Evolutionary conservation across 2,888 invertebrate genomes (phyloP).

Genomic region (Boloria euphrosyne): DNA sequence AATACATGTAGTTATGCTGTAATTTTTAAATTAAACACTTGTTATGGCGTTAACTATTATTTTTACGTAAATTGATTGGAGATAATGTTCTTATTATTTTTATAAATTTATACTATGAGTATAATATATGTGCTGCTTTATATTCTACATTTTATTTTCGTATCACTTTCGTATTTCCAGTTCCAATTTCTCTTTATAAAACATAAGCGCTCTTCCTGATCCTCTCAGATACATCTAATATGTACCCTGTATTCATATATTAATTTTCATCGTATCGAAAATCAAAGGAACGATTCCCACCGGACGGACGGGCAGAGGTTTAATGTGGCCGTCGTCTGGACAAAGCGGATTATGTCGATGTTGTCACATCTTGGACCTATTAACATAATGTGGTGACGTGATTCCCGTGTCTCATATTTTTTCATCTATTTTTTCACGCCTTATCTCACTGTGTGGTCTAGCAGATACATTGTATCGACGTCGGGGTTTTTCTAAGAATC

Average conservation of each 20-base stretch:
- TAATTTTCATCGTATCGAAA: slow-evolving; percentile 75
- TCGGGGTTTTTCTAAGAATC: slow-evolving; percentile 31
- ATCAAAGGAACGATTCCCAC: slow-evolving; percentile 73
- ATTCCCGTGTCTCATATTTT: slow-evolving; percentile 60
- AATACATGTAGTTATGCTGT: slow-evolving; percentile 23
- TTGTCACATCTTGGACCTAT: slow-evolving; percentile 74
- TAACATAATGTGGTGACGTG: slow-evolving; percentile 76
- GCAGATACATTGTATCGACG: slow-evolving; percentile 22
- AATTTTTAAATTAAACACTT: slow-evolving; percentile 15
- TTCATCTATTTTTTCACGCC: slow-evolving; percentile 54
- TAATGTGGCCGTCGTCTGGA: slow-evolving; percentile 70
- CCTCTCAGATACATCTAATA: slow-evolving; percentile 52
- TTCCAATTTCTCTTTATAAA: slow-evolving; percentile 6
- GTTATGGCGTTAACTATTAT: not conserved
- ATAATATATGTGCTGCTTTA: not conserved
- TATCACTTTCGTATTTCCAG: not conserved
- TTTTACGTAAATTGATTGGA: not conserved
- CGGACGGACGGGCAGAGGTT: slow-evolving; percentile 60
- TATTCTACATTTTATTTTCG: slow-evolving; percentile 6
- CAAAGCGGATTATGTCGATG: slow-evolving; percentile 78
- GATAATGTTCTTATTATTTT: not conserved
- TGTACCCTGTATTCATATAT: slow-evolving; percentile 62
- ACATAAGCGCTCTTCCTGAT: slow-evolving; percentile 11
- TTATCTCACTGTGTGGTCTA: slow-evolving; percentile 65
- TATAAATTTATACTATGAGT: not conserved